Percentiles rank a stretch among this genome's conserved stretches.
These are phyloP conservation scores for Synergus laeviventris DNA, from an alignment of 2,888 invertebrate species.

Conservation along the genomic window DNA sequence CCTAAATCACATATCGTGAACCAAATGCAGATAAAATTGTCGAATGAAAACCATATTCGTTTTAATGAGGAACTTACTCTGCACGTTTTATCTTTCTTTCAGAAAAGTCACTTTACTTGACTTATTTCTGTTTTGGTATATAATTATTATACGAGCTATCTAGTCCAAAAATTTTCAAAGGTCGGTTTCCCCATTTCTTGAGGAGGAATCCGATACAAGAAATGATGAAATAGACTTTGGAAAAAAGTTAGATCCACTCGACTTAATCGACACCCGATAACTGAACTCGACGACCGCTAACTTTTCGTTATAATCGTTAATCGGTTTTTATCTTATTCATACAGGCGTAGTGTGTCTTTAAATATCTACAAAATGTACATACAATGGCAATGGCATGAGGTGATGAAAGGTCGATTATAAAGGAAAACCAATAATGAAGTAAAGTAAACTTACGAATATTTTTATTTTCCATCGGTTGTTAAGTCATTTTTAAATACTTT, in stretches of 20 bases:
- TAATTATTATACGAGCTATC: slow-evolving; percentile 17
- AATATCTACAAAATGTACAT: slow-evolving; percentile 67
- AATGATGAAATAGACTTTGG: neutral
- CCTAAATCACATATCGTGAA: neutral
- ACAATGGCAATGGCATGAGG: slow-evolving; percentile 54
- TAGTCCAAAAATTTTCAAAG: neutral
- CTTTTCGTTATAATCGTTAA: slow-evolving; percentile 40
- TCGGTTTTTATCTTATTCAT: slow-evolving; percentile 45
- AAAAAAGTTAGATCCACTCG: neutral
- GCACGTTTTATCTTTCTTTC: neutral
- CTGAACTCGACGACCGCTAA: slow-evolving; percentile 39
- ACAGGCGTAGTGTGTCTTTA: slow-evolving; percentile 48
- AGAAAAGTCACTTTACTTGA: neutral
- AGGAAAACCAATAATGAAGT: slow-evolving; percentile 20
- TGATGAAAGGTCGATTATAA: slow-evolving; percentile 39
- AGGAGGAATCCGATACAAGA: neutral
- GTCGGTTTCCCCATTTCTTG: neutral
- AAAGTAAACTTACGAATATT: neutral
- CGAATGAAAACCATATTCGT: neutral
- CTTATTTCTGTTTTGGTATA: slow-evolving; percentile 24
- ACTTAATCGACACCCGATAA: slow-evolving; percentile 37
- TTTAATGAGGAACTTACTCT: neutral
- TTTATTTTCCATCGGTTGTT: neutral
- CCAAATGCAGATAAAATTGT: neutral
- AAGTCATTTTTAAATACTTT: neutral